Conservation (phyloP, 2,888 invertebrate genomes). For the Aspidiotus rigidus region DNA sequence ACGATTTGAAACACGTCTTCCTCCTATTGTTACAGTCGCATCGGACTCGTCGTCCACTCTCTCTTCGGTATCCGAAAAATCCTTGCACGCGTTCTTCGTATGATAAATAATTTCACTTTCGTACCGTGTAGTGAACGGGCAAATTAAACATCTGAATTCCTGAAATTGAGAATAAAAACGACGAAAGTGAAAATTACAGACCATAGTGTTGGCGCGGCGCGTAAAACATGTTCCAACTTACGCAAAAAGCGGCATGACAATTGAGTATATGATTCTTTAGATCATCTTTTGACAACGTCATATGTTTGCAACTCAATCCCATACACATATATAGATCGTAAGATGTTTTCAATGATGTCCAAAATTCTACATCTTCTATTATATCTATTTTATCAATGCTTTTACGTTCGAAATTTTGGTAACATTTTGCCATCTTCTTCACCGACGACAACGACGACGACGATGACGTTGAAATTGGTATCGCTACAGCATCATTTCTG, state of each 20-base stretch:
- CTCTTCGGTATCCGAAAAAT: neutral
- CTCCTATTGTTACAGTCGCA: neutral
- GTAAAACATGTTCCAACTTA: neutral
- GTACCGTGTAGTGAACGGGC: slow-evolving; percentile 20
- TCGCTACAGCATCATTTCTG: neutral
- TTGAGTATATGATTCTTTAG: slow-evolving; percentile 15
- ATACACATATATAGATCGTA: slow-evolving; percentile 27
- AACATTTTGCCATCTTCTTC: neutral
- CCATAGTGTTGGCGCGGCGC: neutral
- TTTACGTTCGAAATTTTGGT: neutral
- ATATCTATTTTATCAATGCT: slow-evolving; percentile 14
- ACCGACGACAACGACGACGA: too few species aligned
- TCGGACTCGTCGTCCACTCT: neutral
- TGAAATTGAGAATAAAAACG: slow-evolving; percentile 1
- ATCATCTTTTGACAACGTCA: slow-evolving; percentile 24
- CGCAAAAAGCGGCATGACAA: slow-evolving; percentile 13
- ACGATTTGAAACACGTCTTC: slow-evolving; percentile 13
- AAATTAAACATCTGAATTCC: slow-evolving; percentile 21
- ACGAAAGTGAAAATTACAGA: neutral
- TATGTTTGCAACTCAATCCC: slow-evolving; percentile 23
- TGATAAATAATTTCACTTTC: slow-evolving; percentile 28
- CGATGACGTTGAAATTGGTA: neutral
- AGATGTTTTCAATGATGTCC: slow-evolving; percentile 21
- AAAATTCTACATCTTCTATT: slow-evolving; percentile 17
- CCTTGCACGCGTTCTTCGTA: slow-evolving; percentile 15